Evolutionary conservation across 2,113 vertebrate genomes (phyloP).

Genomic region (Hyla sarda): DNA sequence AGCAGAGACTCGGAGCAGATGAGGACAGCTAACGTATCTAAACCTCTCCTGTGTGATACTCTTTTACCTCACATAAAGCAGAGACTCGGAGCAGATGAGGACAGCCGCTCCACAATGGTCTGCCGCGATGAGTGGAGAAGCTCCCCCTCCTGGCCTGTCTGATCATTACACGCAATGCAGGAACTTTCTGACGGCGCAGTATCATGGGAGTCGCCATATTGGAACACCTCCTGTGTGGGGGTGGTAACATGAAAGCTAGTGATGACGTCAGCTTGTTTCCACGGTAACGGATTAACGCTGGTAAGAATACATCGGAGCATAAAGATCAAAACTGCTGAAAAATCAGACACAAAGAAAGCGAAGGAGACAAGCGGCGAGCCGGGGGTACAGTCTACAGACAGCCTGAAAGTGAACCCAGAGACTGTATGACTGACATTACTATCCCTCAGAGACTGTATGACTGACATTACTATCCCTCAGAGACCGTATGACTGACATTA

Average conservation of each 20-base stretch:
- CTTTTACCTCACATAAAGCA: no score
- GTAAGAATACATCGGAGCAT: not conserved
- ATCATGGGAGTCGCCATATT: not conserved
- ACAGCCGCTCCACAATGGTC: not conserved
- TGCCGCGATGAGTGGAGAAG: not conserved
- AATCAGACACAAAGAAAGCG: constrained; percentile 14
- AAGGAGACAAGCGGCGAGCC: not conserved
- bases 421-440: no score
- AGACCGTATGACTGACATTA: not conserved
- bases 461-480: not conserved
- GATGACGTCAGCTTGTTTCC: not conserved
- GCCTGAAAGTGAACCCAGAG: not conserved
- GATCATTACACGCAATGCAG: not conserved
- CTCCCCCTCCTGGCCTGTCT: not conserved
- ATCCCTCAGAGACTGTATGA: no score
- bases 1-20: no score
- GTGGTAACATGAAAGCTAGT: not conserved
- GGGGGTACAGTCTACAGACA: not conserved
- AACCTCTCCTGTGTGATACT: no score
- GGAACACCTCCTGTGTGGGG: not conserved
- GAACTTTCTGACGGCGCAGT: not conserved
- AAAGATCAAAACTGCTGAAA: not conserved
- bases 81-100: not conserved
- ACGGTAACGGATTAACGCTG: not conserved
- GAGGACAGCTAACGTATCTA: no score